Base-by-base conservation (phyloP, 2,888 invertebrate species). In the Ornithoptera priamus region DNA sequence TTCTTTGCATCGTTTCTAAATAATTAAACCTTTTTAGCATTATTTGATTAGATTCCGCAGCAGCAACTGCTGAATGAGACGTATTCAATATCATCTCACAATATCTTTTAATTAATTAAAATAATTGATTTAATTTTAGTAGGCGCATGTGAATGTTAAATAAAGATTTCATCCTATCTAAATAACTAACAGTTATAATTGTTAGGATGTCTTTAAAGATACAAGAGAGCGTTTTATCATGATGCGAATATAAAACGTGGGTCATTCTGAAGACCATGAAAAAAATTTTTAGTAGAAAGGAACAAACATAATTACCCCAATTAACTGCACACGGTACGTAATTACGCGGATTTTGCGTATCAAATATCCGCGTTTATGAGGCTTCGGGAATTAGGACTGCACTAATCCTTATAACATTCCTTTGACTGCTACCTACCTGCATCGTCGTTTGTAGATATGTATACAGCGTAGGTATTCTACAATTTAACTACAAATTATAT, bases 331-430 rank as follows among this genome's bases (percentile, higher is more conserved):
- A 70, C 68, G 59, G 58, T 65, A 68, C 75, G 62, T 77, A 76
- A 77, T 78, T 72, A 73, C 73, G 71, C 71, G 78, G 80, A 78
- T 83, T 82, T 82, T 75, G 75, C 73, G 78, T 83, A 85, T 85
- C 82, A 78, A 75, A 79, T 85, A 75, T 79, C 83, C 72, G 73
- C 67, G 66, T 77, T 80, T 77, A 76, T 80, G 68, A 12, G 84
- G 84, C 79, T 87, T 86, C 81, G 73, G 72, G 72, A 71, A 76
- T 72, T 62, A 70, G 60, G 69, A 69, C 67, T 62, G 58, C 46
- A 71, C 68, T 76, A 80, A 78, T 75, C 75, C 75, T 72, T 76
- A 73, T 74, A 67, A 75, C 70, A 68, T 59, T 68, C 36, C 50
- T 39, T 63, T 53, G 20, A 24, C 57, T n/a, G 15, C n/a, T 58